Evolutionary conservation across 2,888 invertebrate species (phyloP).

Genomic region (Brenthis hecate): DNA sequence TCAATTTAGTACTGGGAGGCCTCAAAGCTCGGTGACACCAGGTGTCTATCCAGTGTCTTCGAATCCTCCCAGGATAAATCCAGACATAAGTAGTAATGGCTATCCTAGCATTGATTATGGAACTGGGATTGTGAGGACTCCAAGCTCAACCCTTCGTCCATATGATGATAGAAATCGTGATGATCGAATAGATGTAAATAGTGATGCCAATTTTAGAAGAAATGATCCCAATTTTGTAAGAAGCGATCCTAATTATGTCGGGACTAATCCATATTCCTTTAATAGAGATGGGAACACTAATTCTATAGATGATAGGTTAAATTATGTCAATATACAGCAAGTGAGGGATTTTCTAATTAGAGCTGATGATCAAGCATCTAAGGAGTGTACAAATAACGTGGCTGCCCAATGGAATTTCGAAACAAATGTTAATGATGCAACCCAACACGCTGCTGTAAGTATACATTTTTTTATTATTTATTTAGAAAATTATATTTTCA

Average conservation of each 20-base stretch:
- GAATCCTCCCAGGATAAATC: conserved; percentile 67
- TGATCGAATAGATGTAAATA: conserved; percentile 73
- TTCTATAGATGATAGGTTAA: conserved; percentile 68
- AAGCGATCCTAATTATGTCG: conserved; percentile 70
- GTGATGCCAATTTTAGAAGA: conserved; percentile 71
- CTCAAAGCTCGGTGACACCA: conserved; percentile 53
- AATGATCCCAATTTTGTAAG: conserved; percentile 80
- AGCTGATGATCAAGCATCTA: conserved; percentile 88
- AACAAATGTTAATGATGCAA: conserved; percentile 91
- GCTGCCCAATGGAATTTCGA: conserved; percentile 95
- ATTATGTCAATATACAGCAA: conserved; percentile 71
- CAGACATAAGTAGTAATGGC: conserved; percentile 76
- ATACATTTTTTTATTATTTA: conserved; percentile 3
- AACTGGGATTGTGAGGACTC: conserved; percentile 51
- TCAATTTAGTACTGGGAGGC: conserved; percentile 64
- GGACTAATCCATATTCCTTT: conserved; percentile 71
- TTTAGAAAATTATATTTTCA: not conserved
- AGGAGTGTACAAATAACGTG: conserved; percentile 93
- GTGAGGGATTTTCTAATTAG: conserved; percentile 84
- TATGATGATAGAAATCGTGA: conserved; percentile 65
- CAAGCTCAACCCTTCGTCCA: conserved; percentile 58
- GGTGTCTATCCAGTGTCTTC: conserved; percentile 66
- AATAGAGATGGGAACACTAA: conserved; percentile 63
- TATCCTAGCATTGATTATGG: conserved; percentile 66
- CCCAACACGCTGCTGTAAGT: conserved; percentile 92